Evolutionary conservation across 2,797 vertebrate species (phyloP).

Genomic region (Falco cherrug): DNA sequence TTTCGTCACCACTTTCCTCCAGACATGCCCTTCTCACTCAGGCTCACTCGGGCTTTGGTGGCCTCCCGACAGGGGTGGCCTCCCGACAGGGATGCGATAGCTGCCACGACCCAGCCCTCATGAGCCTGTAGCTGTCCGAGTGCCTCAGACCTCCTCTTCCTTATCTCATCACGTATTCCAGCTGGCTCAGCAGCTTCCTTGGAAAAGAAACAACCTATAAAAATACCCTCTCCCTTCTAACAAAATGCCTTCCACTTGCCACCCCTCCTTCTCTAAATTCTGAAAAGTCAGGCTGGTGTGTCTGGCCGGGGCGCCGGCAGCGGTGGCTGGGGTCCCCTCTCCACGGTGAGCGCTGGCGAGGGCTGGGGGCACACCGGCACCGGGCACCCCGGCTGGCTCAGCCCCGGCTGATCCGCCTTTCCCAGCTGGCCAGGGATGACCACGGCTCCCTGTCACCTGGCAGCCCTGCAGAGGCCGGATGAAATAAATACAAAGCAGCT

Average conservation of each 20-base stretch:
- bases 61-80: neutral
- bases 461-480: neutral
- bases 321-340: neutral
- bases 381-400: neutral
- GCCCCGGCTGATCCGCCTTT: neutral
- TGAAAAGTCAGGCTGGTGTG: neutral
- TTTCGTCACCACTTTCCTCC: neutral
- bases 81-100: neutral
- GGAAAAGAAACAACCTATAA: neutral
- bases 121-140: neutral
- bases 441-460: neutral
- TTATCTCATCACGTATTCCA: accelerated
- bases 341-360: conserved; percentile 46
- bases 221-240: conserved; percentile 18
- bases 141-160: neutral
- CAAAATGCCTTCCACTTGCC: neutral
- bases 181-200: neutral
- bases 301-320: neutral
- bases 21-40: neutral
- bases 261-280: conserved; percentile 8
- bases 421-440: conserved; percentile 5
- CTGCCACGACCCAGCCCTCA: neutral
- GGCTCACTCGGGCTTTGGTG: neutral
- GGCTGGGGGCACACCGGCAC: neutral
- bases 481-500: neutral